Conservation (phyloP, 2,797 vertebrate species). For the Microtus agrestis region DNA sequence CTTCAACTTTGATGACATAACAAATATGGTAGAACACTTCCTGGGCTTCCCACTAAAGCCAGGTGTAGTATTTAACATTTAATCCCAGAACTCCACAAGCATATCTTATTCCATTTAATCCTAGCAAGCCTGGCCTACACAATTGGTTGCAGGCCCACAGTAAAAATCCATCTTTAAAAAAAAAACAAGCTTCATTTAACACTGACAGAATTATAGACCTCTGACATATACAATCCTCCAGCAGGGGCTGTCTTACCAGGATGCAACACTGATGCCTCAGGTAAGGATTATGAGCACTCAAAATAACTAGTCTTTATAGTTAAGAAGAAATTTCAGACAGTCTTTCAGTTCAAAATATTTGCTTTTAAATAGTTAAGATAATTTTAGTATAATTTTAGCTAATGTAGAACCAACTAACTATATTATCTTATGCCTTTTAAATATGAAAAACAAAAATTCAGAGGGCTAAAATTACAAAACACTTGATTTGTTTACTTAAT, state of each 20-base stretch:
- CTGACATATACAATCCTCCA: not conserved
- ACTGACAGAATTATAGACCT: not conserved
- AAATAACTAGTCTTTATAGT: constrained; percentile 1
- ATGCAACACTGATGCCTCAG: not conserved
- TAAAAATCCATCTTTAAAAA: not conserved
- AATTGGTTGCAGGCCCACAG: not conserved
- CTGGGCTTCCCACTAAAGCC: not conserved
- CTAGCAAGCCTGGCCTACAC: not conserved
- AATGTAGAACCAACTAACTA: constrained; percentile 22
- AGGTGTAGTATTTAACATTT: not conserved
- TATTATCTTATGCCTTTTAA: not conserved
- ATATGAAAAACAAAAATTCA: constrained; percentile 17
- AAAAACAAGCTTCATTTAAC: not conserved
- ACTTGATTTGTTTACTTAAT: not conserved
- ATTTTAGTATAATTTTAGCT: constrained; percentile 45
- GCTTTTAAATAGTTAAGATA: constrained; percentile 38
- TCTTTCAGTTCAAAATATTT: constrained; percentile 47
- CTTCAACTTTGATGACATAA: constrained; percentile 34
- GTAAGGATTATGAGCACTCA: not conserved
- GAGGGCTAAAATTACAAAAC: not conserved
- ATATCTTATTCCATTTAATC: not conserved
- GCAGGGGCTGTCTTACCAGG: not conserved
- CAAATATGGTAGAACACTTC: not conserved
- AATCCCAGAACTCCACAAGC: not conserved
- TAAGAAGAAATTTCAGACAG: constrained; percentile 1